Evolutionary conservation across 2,888 invertebrate genomes (phyloP).

Genomic region (Leptinotarsa peninsularis): DNA sequence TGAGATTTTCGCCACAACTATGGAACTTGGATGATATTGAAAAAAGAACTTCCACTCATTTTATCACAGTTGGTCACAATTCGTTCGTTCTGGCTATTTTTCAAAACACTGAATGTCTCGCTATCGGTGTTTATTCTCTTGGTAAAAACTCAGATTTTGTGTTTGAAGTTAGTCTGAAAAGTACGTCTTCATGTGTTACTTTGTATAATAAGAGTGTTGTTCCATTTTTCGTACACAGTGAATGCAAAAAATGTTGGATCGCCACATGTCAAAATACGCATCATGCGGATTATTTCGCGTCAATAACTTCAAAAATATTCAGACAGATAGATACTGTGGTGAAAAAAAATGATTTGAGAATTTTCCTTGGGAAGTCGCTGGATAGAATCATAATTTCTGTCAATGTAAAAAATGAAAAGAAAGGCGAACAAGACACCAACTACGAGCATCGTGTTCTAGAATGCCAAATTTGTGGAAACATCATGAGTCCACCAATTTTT

Average conservation of each 20-base stretch:
- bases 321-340: background rate
- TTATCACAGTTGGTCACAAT: background rate
- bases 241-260: slow-evolving; percentile 18
- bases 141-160: background rate
- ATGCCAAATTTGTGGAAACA: background rate
- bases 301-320: background rate
- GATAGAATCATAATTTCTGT: slow-evolving; percentile 4
- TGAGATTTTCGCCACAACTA: background rate
- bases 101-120: slow-evolving; percentile 4
- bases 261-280: background rate
- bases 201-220: background rate
- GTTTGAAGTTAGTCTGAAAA: background rate
- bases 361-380: background rate
- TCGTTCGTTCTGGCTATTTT: slow-evolving; percentile 1
- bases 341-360: slow-evolving; percentile 11
- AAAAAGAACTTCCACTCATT: background rate
- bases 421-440: background rate
- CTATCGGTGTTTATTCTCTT: slow-evolving; percentile 13
- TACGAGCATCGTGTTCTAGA: background rate
- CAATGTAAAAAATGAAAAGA: background rate
- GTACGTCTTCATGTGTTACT: background rate
- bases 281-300: background rate
- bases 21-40: slow-evolving; percentile 16
- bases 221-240: background rate
- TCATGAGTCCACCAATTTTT: slow-evolving; percentile 3